Conservation (phyloP, 2,888 invertebrate species). For the Theretra japonica region DNA sequence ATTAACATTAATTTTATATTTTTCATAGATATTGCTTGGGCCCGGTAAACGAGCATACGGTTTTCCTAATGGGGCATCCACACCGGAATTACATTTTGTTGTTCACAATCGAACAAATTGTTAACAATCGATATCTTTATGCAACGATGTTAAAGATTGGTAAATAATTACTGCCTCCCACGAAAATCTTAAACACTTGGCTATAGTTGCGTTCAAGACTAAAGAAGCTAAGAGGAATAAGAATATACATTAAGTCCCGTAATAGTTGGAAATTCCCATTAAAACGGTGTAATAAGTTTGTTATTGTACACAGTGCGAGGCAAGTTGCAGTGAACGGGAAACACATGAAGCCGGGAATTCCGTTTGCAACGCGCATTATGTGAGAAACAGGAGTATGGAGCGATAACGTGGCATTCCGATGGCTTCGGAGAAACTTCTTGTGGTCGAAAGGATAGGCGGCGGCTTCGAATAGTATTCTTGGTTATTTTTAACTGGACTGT, state of each 20-base stretch:
- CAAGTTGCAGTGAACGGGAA: not conserved
- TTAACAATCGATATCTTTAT: no score
- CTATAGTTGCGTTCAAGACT: no score
- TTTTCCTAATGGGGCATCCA: no score
- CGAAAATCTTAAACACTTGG: no score
- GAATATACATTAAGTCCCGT: not conserved
- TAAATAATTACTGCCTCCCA: no score
- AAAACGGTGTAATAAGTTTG: not conserved
- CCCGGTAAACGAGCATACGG: no score
- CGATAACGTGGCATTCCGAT: conserved; percentile 14
- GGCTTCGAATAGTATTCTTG: not conserved
- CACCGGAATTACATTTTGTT: no score
- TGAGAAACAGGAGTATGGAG: not conserved
- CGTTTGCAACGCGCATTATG: conserved; percentile 11
- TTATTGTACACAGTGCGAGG: not conserved
- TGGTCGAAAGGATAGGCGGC: not conserved
- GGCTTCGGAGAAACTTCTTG: not conserved
- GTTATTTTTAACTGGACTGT: not conserved
- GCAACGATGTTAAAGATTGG: no score
- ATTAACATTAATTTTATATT: no score
- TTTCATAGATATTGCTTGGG: no score
- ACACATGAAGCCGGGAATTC: not conserved
- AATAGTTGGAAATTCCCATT: not conserved
- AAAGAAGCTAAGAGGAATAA: no score
- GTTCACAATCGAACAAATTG: no score